Conservation (phyloP, 1,140 invertebrate species). For the Sipha flava region DNA sequence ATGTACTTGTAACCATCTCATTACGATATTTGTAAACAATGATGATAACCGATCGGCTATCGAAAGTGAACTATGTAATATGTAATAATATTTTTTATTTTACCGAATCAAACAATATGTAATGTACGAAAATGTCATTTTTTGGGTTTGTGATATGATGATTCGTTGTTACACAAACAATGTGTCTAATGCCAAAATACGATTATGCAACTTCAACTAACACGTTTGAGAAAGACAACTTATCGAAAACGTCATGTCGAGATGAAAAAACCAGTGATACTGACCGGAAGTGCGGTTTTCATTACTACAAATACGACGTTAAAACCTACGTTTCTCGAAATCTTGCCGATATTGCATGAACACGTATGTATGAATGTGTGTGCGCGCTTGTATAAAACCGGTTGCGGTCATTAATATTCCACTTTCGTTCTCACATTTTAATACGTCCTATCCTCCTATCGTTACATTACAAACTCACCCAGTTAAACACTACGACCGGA, state of each 20-base stretch:
- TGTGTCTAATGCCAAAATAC: no score
- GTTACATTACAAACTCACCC: background rate
- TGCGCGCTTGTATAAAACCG: no score
- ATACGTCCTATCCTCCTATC: background rate
- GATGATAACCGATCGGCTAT: background rate
- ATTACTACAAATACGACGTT: background rate
- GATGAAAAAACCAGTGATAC: background rate
- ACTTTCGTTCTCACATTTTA: conserved; percentile 4
- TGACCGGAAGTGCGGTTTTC: background rate
- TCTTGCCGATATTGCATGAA: background rate
- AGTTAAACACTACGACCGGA: background rate
- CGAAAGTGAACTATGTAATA: background rate
- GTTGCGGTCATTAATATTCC: conserved; percentile 1
- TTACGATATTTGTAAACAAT: background rate
- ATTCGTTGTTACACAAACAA: no score
- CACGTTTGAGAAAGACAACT: background rate
- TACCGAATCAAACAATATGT: background rate
- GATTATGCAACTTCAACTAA: background rate
- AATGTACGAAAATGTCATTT: background rate
- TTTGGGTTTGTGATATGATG: background rate
- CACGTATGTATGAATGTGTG: background rate
- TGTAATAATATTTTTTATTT: background rate
- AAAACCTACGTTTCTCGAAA: background rate
- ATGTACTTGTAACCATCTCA: background rate
- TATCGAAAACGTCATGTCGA: background rate